Base-by-base conservation (phyloP, 2,113 vertebrate species). In the Sorex araneus region DNA sequence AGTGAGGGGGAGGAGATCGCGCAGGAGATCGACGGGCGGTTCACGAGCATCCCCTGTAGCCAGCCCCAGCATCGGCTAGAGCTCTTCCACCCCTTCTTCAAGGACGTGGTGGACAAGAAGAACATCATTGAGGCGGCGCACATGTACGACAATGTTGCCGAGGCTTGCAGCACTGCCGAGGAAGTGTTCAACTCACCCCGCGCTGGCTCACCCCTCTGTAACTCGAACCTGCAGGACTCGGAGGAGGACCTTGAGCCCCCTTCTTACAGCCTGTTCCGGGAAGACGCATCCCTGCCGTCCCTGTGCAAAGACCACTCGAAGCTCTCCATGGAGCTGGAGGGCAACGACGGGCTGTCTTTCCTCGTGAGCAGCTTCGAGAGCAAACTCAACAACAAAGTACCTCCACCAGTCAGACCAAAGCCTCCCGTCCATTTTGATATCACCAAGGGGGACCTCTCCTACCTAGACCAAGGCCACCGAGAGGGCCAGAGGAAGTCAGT, bases 121-220 rank as follows among this genome's bases (percentile, higher is more conserved):
- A 99, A 97, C 82, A 98, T 99, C 15, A 97, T 99, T 0, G 99
- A 99, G 92, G 99, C 99, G 28, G 96, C 99, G 0, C 99, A 99
- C 92, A 99, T 99, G 98, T 99, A 99, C 15, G 99, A 99, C 93
- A 98, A 99, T 6, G 99, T 97, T 5, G 99, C 99, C 0, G 99
- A 99, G 81, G 99, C 99, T 11, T 99, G 99, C 93, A 96, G 98
- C 97, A 98, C 98, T 1, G 98, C 98, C 0, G 99, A 99, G 92
- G 99, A 98, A 92, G 98, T 98, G 5, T 98, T 98, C 69, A 98
- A 98, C 95, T 99, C 99, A 0, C 99, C 99, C 0, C 98, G 99
- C 1, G 99, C 99, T 0, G 98, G 98, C 2, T 99, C 99, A 0
- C 99, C 99, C 0, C 99, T 98, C 95, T 98, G 98, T 89, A 98